Conservation (phyloP, 2,797 vertebrate species). For the Myiotriccus ornatus region DNA sequence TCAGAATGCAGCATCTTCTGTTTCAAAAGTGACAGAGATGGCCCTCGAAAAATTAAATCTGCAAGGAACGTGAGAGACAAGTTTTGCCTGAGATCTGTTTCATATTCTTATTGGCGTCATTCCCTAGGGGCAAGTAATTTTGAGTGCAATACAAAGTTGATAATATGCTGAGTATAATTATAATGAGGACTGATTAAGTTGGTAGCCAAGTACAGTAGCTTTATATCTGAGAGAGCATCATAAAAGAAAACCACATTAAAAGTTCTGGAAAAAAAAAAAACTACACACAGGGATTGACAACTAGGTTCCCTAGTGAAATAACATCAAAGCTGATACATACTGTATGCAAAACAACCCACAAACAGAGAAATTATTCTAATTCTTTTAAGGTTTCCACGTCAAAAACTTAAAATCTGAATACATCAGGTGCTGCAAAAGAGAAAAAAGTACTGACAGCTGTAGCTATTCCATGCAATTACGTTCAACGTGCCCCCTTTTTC, state of each 20-base stretch:
- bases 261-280: conserved; percentile 3
- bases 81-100: conserved; percentile 47
- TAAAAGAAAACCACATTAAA: conserved; percentile 52
- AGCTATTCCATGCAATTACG: conserved; percentile 47
- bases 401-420: conserved; percentile 53
- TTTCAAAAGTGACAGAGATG: conserved; percentile 36
- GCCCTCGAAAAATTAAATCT: conserved; percentile 35
- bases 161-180: conserved; percentile 51
- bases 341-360: conserved; percentile 59
- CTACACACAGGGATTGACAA: conserved; percentile 28
- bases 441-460: conserved; percentile 43
- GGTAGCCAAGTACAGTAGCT: conserved; percentile 48
- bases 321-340: conserved; percentile 49
- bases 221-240: conserved; percentile 52
- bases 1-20: conserved; percentile 1
- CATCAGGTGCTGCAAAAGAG: conserved; percentile 17
- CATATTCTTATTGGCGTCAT: conserved; percentile 27
- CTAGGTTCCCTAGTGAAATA: conserved; percentile 39
- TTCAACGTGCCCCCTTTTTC: neutral
- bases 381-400: conserved; percentile 55
- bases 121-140: conserved; percentile 46
- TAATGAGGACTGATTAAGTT: conserved; percentile 63
- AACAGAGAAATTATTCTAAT: conserved; percentile 58
- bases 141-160: conserved; percentile 53
- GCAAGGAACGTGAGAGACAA: conserved; percentile 3